Evolutionary conservation across 2,888 invertebrate species (phyloP).

Genomic region (Tenthredo livida): DNA sequence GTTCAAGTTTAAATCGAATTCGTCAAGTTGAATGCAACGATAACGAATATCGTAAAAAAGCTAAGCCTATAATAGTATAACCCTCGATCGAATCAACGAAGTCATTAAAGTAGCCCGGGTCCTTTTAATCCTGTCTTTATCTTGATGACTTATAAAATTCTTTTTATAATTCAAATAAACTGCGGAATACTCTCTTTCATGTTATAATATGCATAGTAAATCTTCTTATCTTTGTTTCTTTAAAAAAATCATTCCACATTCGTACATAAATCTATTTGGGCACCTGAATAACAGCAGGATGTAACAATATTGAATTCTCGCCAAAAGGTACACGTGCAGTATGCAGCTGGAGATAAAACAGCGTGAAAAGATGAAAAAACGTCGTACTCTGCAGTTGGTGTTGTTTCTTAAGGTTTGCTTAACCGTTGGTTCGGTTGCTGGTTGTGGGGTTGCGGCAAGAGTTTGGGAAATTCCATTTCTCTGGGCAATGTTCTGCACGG

Average conservation of each 20-base stretch:
- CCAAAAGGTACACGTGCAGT: conserved; percentile 80
- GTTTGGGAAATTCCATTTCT: conserved; percentile 74
- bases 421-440: conserved; percentile 78
- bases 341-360: conserved; percentile 82
- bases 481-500: conserved; percentile 75
- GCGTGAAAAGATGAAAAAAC: conserved; percentile 82
- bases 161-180: neutral
- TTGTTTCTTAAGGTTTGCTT: conserved; percentile 81
- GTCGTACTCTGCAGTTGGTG: conserved; percentile 81
- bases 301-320: neutral
- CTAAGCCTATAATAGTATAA: neutral
- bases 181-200: neutral
- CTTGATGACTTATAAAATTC: neutral
- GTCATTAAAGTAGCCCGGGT: neutral
- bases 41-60: conserved; percentile 29
- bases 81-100: neutral
- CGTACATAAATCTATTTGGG: neutral
- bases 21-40: neutral
- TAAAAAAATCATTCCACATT: neutral
- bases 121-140: neutral
- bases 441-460: conserved; percentile 74
- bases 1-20: conserved; percentile 11
- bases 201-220: neutral
- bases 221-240: neutral
- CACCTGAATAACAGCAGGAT: neutral